These are phyloP conservation scores for Amazona finschi DNA, from an alignment of 2,797 vertebrate genomes.

Conservation along the genomic window DNA sequence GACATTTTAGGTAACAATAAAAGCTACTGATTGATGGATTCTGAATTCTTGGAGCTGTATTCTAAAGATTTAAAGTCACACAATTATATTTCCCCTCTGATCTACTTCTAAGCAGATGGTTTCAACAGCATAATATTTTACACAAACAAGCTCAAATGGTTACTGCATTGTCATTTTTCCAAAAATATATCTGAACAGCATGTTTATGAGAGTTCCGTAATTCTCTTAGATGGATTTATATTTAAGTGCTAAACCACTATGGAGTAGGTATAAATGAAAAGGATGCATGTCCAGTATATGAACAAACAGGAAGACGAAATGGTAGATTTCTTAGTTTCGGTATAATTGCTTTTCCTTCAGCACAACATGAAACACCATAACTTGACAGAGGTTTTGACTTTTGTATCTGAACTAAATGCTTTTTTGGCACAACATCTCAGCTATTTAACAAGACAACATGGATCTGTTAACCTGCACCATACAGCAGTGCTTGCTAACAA, in stretches of 20 bases:
- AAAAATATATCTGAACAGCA: background rate
- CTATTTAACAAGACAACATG: background rate
- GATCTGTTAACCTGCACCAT: background rate
- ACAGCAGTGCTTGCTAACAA: background rate
- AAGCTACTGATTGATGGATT: background rate
- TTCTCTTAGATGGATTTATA: conserved; percentile 12
- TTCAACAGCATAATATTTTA: background rate
- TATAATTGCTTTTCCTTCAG: background rate
- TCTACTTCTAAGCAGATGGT: conserved; percentile 3
- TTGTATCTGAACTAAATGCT: background rate
- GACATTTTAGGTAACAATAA: background rate
- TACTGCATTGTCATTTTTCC: background rate
- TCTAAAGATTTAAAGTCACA: background rate
- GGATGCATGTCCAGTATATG: background rate
- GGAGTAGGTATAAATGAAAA: background rate
- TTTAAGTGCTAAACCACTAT: background rate
- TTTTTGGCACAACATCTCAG: background rate
- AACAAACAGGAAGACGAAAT: background rate
- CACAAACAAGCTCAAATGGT: background rate
- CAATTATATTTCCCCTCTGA: background rate
- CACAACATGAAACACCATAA: background rate
- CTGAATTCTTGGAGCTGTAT: background rate
- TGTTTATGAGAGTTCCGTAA: background rate
- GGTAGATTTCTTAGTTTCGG: background rate
- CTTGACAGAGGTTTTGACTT: background rate